These are phyloP conservation scores for Fistularia tabacaria DNA, from an alignment of 2,797 vertebrate genomes.

Conservation along the genomic window DNA sequence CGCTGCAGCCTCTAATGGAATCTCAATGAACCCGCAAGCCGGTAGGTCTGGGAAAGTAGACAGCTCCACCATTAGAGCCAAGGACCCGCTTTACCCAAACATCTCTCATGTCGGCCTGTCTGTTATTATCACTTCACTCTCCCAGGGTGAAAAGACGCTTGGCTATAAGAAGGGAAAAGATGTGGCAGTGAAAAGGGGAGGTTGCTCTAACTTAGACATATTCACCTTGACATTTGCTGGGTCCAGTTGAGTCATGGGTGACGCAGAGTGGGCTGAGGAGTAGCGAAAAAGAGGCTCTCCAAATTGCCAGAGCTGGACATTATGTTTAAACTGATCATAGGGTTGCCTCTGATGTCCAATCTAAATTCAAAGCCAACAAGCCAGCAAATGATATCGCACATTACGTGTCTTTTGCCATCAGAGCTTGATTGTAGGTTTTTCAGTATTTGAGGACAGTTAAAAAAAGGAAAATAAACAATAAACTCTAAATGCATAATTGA, in stretches of 20 bases:
- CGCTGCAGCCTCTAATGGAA: conserved; percentile 69
- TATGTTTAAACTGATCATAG: conserved; percentile 74
- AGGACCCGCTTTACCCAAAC: conserved; percentile 59
- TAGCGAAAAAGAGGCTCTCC: conserved; percentile 60
- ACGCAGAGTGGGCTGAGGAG: background rate
- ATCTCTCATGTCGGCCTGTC: conserved; percentile 52
- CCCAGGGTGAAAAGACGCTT: conserved; percentile 33
- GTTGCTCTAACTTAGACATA: conserved; percentile 63
- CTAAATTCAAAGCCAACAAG: conserved; percentile 61
- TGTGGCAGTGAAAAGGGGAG: conserved; percentile 41
- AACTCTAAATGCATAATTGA: too few relatives aligned
- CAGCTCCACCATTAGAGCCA: conserved; percentile 64
- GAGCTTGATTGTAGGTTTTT: conserved; percentile 26
- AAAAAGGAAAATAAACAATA: conserved; percentile 34
- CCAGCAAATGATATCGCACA: conserved; percentile 40
- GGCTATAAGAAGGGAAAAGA: conserved; percentile 34
- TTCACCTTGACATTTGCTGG: conserved; percentile 67
- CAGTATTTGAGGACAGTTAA: background rate
- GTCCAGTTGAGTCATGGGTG: conserved; percentile 50
- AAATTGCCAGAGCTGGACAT: conserved; percentile 70
- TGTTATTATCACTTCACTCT: conserved; percentile 74
- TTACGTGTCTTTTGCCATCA: conserved; percentile 46
- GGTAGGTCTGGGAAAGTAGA: conserved; percentile 54
- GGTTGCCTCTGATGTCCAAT: conserved; percentile 54
- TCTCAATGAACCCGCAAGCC: conserved; percentile 71